Conservation (phyloP, 2,113 vertebrate species). For the Petroica traversi region DNA sequence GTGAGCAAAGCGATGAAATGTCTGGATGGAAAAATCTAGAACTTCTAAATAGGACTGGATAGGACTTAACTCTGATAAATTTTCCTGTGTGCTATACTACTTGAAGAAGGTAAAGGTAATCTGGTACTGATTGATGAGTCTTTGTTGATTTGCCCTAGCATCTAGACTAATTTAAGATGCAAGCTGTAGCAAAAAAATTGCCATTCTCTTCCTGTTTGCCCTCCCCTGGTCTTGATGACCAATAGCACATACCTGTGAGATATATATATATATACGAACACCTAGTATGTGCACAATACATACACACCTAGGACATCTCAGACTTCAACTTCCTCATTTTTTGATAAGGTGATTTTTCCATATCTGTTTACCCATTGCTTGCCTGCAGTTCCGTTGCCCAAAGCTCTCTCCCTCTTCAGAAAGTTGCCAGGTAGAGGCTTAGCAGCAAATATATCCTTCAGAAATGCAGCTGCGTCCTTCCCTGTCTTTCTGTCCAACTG, state of each 20-base stretch:
- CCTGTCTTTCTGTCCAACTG: neutral
- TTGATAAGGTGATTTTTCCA: neutral
- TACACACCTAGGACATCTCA: neutral
- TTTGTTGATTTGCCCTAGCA: neutral
- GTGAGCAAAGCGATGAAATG: constrained; percentile 54
- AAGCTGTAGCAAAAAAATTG: neutral
- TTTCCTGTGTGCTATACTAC: neutral
- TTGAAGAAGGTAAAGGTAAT: neutral
- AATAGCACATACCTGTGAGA: neutral
- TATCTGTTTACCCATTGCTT: neutral
- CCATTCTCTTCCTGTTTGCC: neutral
- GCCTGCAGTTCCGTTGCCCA: neutral
- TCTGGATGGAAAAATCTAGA: constrained; percentile 62
- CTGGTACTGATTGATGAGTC: neutral
- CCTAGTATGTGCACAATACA: neutral
- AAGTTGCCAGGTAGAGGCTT: neutral
- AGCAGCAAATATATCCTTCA: neutral
- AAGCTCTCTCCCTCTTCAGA: neutral
- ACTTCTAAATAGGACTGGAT: constrained; percentile 31
- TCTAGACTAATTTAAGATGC: neutral
- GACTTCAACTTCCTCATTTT: neutral
- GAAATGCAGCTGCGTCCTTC: neutral
- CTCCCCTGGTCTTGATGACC: neutral
- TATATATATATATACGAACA: neutral
- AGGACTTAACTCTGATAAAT: neutral